Conservation (phyloP, 2,113 vertebrate genomes). For the Pterocles gutturalis region DNA sequence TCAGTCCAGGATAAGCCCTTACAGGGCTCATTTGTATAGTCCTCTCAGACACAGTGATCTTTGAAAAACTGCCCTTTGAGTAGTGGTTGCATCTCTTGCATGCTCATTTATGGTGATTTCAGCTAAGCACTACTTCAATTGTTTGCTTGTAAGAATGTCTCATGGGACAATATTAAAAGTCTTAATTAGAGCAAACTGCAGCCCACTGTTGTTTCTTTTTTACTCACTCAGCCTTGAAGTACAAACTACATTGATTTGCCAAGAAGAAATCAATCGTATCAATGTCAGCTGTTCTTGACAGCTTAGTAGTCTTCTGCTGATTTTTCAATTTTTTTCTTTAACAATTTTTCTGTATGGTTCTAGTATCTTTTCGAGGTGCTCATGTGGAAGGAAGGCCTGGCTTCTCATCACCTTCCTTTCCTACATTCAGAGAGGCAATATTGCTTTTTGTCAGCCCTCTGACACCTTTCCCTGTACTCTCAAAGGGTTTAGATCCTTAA, state of each 20-base stretch:
- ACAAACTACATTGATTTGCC: neutral
- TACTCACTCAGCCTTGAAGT: neutral
- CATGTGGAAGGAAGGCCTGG: accelerated
- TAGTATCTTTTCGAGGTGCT: neutral
- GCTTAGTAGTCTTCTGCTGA: neutral
- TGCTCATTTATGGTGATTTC: neutral
- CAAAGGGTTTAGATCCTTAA: neutral
- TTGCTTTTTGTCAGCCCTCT: neutral
- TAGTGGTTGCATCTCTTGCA: neutral
- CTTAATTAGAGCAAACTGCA: neutral
- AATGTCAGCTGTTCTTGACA: neutral
- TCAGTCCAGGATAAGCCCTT: neutral
- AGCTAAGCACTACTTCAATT: neutral
- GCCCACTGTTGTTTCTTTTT: neutral
- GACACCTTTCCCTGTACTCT: neutral
- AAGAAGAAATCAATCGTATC: neutral
- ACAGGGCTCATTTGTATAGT: neutral
- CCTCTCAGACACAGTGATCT: neutral
- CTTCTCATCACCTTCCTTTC: neutral
- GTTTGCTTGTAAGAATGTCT: neutral
- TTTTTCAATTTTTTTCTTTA: neutral
- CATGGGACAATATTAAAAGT: neutral
- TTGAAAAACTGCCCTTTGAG: neutral
- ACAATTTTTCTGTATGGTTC: neutral
- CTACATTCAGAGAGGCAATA: neutral